Evolutionary conservation across 2,113 vertebrate species (phyloP).

Genomic region (Enhydra lutris): DNA sequence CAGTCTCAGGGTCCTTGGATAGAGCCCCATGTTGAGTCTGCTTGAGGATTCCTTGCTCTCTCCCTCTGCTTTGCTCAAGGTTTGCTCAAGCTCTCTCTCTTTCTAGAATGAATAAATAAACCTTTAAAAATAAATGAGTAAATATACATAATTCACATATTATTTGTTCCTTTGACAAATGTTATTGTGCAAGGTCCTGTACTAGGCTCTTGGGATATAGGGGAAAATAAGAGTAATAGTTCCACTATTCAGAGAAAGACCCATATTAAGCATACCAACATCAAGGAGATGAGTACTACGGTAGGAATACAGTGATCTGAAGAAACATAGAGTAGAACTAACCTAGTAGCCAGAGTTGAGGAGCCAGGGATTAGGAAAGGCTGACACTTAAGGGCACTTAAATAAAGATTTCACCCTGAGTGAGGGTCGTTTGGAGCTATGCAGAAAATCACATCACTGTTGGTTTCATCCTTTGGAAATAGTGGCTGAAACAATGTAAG

Average conservation of each 20-base stretch:
- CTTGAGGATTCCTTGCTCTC: neutral
- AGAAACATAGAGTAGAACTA: neutral
- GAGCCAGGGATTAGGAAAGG: neutral
- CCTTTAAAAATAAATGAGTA: neutral
- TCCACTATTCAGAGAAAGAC: neutral
- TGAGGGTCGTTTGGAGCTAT: neutral
- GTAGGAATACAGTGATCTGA: neutral
- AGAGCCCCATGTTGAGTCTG: neutral
- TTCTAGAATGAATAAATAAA: neutral
- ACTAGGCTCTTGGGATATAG: neutral
- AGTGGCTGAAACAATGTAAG: neutral
- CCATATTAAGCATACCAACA: neutral
- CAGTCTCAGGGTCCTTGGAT: neutral
- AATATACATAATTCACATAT: neutral
- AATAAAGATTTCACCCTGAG: neutral
- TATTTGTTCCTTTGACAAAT: neutral
- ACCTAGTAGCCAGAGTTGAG: neutral
- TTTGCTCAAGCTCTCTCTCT: neutral
- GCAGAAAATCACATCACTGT: neutral
- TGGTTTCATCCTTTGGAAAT: neutral
- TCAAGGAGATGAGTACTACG: neutral
- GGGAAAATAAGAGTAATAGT: neutral
- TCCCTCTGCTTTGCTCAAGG: neutral
- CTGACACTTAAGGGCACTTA: neutral
- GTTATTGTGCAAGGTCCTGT: neutral